A percentile compares a stretch with the other conserved stretches of the same genome.
These are phyloP conservation scores for Nothobranchius kuhntae DNA, from an alignment of 2,113 vertebrate genomes.

Conservation along the genomic window DNA sequence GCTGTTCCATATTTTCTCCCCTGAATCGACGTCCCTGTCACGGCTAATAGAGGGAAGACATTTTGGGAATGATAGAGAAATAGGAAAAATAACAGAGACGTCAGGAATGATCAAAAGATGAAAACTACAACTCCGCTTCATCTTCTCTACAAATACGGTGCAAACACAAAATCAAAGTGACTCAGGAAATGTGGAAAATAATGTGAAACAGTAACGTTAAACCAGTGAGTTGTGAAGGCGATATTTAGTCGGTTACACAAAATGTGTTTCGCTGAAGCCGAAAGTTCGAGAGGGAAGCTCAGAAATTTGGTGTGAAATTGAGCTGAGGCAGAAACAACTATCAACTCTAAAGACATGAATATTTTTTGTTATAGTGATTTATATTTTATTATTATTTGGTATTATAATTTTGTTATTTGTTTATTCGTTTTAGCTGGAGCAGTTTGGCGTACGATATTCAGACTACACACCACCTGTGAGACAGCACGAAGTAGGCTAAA, in stretches of 20 bases:
- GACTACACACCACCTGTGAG: no score
- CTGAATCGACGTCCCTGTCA: neutral
- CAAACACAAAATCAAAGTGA: neutral
- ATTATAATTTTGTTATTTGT: no score
- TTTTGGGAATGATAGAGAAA: constrained; percentile 1
- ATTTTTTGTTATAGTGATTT: no score
- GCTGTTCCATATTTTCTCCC: neutral
- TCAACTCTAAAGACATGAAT: no score
- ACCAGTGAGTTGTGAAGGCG: neutral
- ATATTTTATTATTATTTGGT: no score
- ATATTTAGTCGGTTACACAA: neutral
- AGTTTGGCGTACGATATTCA: no score
- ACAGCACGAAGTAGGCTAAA: no score
- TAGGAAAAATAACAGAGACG: neutral
- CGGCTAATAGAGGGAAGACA: neutral
- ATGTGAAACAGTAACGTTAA: neutral
- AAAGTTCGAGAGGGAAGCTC: neutral
- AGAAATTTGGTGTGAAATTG: neutral
- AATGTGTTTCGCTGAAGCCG: neutral
- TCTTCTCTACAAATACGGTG: neutral
- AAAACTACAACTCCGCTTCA: neutral
- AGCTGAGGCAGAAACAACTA: neutral
- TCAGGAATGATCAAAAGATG: neutral
- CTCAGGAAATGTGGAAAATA: neutral
- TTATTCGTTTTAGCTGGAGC: no score